These are phyloP conservation scores for Eclectus roratus DNA, from an alignment of 2,113 vertebrate species.

Conservation along the genomic window DNA sequence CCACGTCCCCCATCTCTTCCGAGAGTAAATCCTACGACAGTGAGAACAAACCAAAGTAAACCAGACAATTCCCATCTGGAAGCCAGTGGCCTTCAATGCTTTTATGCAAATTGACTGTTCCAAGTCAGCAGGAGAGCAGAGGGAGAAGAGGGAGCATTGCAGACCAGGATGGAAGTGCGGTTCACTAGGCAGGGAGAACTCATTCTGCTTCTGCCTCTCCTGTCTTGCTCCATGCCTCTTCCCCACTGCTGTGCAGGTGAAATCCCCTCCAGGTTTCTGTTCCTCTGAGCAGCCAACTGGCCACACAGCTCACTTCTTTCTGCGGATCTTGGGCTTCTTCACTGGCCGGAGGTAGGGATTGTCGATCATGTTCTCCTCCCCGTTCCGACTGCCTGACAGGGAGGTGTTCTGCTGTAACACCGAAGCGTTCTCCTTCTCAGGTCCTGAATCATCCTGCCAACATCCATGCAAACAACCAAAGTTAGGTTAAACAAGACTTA, in stretches of 20 bases:
- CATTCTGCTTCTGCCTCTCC: neutral
- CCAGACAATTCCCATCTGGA: neutral
- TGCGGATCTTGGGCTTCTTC: slow-evolving; percentile 96
- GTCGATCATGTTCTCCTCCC: slow-evolving; percentile 92
- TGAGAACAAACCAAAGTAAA: neutral
- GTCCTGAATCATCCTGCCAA: slow-evolving; percentile 86
- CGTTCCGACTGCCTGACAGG: slow-evolving; percentile 80
- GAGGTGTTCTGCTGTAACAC: slow-evolving; percentile 85
- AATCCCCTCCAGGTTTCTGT: fast-evolving
- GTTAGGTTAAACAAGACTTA: neutral
- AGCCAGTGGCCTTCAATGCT: neutral
- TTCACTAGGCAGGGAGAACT: neutral
- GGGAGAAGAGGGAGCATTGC: neutral
- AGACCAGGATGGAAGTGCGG: neutral
- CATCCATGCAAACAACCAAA: neutral
- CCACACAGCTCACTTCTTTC: slow-evolving; percentile 88
- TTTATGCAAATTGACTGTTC: neutral
- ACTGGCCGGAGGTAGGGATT: slow-evolving; percentile 97
- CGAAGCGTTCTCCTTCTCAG: slow-evolving; percentile 90
- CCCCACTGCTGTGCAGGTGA: neutral
- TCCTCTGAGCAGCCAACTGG: neutral
- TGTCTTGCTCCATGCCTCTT: neutral
- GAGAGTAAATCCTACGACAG: neutral
- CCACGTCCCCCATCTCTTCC: neutral
- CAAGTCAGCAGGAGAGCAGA: neutral